phyloP scores from a whole-genome alignment of 2,113 vertebrate species.

The Tauraco erythrolophus region DNA sequence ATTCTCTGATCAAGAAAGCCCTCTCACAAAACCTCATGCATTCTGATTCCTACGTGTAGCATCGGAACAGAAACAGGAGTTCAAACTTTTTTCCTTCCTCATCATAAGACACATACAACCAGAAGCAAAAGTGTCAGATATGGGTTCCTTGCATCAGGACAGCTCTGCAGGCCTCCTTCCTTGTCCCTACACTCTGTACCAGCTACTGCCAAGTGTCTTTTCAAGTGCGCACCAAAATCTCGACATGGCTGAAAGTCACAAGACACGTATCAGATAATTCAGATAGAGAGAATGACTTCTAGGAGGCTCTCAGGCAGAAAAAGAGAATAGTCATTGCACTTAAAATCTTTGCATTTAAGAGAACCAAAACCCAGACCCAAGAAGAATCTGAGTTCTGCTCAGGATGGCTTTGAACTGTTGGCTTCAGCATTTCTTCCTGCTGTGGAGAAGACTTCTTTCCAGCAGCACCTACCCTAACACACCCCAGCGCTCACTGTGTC shows the following conservation, averaged over 20 bases:
- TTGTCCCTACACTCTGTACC: neutral
- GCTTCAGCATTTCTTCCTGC: neutral
- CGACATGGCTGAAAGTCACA: neutral
- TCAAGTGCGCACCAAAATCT: neutral
- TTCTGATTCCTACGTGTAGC: neutral
- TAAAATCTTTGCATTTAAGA: neutral
- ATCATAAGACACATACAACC: neutral
- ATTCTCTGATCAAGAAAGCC: neutral
- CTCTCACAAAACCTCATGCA: neutral
- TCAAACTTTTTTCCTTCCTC: neutral
- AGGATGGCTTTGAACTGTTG: neutral
- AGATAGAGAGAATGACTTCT: neutral
- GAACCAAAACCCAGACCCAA: neutral
- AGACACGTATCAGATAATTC: neutral
- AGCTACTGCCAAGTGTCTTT: neutral
- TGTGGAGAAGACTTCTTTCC: neutral
- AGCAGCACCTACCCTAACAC: neutral
- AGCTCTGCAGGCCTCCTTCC: neutral
- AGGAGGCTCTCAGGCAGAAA: neutral
- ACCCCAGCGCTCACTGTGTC: neutral
- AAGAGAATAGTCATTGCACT: neutral
- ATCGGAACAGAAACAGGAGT: neutral
- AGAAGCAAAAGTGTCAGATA: neutral
- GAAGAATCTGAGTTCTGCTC: neutral
- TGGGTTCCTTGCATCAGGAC: rapidly evolving